These are phyloP conservation scores for Thaumatotibia leucotreta DNA, from an alignment of 1,140 invertebrate genomes.

Conservation along the genomic window DNA sequence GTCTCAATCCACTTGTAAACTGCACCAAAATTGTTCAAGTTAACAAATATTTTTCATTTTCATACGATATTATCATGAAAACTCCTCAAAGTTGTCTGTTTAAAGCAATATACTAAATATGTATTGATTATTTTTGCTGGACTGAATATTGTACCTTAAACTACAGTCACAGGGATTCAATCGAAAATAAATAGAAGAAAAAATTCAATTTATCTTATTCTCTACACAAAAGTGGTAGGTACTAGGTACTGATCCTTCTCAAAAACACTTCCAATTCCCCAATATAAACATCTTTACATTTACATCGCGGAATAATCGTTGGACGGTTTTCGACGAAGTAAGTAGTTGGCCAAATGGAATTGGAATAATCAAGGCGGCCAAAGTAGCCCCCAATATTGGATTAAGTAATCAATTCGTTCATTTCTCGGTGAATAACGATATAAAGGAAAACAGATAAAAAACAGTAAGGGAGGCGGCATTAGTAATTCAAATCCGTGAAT, in stretches of 20 bases:
- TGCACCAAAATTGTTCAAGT: too few species aligned
- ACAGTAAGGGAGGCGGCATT: slow-evolving; percentile 1
- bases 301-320: slow-evolving; percentile 1
- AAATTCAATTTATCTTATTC: background rate
- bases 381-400: slow-evolving; percentile 20
- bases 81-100: too few species aligned
- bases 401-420: slow-evolving; percentile 30
- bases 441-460: slow-evolving; percentile 15
- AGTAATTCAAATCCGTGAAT: background rate
- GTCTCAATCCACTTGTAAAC: too few species aligned
- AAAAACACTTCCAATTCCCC: background rate
- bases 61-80: too few species aligned
- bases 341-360: slow-evolving; percentile 20
- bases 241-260: background rate
- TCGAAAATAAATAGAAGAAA: background rate
- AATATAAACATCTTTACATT: background rate
- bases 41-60: too few species aligned
- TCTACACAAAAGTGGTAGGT: background rate
- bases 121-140: too few species aligned
- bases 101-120: too few species aligned
- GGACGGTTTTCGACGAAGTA: slow-evolving; percentile 1
- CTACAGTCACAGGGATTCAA: background rate
- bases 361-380: slow-evolving; percentile 21
- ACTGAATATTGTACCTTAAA: too few species aligned
- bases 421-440: slow-evolving; percentile 23